Conservation (phyloP, 2,888 invertebrate genomes). For the Drosophila algonquin region DNA sequence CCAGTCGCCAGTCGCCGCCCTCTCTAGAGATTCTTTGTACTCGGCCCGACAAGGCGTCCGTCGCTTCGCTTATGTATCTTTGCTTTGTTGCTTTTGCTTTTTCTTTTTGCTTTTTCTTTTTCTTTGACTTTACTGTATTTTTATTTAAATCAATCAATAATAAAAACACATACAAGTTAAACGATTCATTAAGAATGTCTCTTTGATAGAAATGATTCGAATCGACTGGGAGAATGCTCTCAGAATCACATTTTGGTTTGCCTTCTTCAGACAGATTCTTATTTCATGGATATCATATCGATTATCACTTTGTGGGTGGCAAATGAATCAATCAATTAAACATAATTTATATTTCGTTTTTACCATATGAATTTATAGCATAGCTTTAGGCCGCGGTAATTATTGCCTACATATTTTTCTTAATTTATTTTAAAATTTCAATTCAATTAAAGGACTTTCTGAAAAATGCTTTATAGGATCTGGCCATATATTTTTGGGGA, state of each 20-base stretch:
- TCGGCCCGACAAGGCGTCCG: not conserved
- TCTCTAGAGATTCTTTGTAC: not conserved
- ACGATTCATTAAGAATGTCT: not conserved
- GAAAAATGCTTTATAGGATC: too few species aligned
- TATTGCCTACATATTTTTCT: too few species aligned
- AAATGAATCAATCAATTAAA: too few species aligned
- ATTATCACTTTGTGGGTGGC: not conserved
- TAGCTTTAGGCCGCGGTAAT: too few species aligned
- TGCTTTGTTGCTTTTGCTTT: too few species aligned
- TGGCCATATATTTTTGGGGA: too few species aligned
- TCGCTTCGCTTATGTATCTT: constrained; percentile 1
- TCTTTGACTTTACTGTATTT: constrained; percentile 5
- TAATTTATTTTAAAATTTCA: too few species aligned
- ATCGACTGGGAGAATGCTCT: not conserved
- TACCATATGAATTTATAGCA: too few species aligned
- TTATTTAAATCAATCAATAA: constrained; percentile 24
- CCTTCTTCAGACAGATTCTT: too few species aligned
- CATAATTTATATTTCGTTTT: too few species aligned
- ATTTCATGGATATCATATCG: too few species aligned
- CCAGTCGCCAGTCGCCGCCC: not conserved
- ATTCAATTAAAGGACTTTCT: too few species aligned
- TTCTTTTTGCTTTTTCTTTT: constrained; percentile 9
- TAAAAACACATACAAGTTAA: constrained; percentile 19
- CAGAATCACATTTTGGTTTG: not conserved
- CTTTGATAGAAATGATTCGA: not conserved